A percentile compares a stretch with the other conserved stretches of the same genome.
phyloP scores from a whole-genome alignment of 37 sponge, comb jelly and placozoan genomes.

The Tethya wilhelma region DNA sequence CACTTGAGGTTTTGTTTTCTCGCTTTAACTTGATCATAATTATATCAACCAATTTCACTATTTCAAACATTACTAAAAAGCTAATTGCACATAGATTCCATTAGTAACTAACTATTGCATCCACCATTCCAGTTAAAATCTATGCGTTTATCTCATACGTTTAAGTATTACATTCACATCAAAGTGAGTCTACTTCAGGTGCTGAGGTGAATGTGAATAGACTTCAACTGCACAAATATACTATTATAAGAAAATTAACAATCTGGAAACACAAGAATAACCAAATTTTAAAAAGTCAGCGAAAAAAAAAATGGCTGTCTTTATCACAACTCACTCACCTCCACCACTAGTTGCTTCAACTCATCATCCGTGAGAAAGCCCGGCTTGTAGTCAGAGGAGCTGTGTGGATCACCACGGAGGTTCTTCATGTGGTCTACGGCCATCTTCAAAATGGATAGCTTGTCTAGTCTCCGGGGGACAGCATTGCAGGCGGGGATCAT shows the following conservation, averaged over 20 bases:
- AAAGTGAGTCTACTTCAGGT: too few species aligned
- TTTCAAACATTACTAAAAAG: too few species aligned
- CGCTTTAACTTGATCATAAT: too few species aligned
- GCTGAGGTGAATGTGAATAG: too few species aligned
- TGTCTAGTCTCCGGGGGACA: slow-evolving; percentile 86
- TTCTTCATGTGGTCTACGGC: slow-evolving; percentile 93
- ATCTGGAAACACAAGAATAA: too few species aligned
- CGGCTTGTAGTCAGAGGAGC: slow-evolving; percentile 64
- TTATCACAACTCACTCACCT: slow-evolving; percentile 42
- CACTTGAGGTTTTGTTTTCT: too few species aligned
- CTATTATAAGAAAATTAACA: too few species aligned
- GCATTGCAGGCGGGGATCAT: slow-evolving; percentile 91
- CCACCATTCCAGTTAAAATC: neutral
- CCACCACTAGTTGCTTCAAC: slow-evolving; percentile 89
- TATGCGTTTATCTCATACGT: neutral
- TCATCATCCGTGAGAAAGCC: slow-evolving; percentile 90
- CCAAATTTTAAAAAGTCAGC: too few species aligned
- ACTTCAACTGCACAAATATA: too few species aligned
- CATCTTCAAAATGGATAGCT: slow-evolving; percentile 90
- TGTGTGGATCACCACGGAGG: slow-evolving; percentile 77
- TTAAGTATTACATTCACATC: neutral
- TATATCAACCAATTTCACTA: too few species aligned
- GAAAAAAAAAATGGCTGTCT: neutral
- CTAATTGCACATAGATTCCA: too few species aligned
- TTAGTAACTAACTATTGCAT: too few species aligned